Base-by-base conservation (phyloP, 2,113 vertebrate species). In the Paramisgurnus dabryanus region DNA sequence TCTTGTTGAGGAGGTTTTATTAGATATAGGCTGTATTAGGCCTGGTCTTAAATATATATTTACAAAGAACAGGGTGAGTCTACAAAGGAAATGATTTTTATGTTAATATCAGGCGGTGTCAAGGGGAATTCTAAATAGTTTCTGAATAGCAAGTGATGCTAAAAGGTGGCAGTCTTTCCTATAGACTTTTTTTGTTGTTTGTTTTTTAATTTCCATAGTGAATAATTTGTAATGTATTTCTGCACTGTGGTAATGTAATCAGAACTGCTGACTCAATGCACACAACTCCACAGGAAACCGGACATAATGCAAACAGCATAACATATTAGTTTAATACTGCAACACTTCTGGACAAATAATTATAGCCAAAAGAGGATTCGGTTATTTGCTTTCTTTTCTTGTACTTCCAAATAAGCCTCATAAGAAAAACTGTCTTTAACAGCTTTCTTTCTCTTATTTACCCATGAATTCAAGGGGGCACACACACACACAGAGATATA, bases 161-260 rank as follows among this genome's bases (percentile, higher is more conserved):
- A 55, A n/a, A 55, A 11, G 15, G 50, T n/a, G n/a, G 3, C 27
- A 39, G 7, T 39, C 5, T 4, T 17, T 15, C 34, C 1, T 10
- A 9, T 57, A 50, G 8, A 69, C 34, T 72, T 71, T 50, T 41
- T 72, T 43, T 39, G 22, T 69, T 68, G 67, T 27, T 47, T 43
- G 50, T 55, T 72, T 57, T 72, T 72, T 17, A 73, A 22, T 22
- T 34, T 34, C 41, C n/a, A 60, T 45, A 11, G 43, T 61, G 40
- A 58, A 57, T 18, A 9, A 58, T 72, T 6, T 34, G 27, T 34
- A 34, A 34, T 3, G 2, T 45, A 27, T 22, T 73, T 61, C 11
- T 60, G 4, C 71, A 22, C 34, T 60, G 41, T 60, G 55, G 2
- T 43, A 73, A 61, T 22, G n/a, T n/a, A 45, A 60, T 60, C 71